Evolutionary conservation across 2,113 vertebrate genomes (phyloP), one percentile per base, ranked within the genome.

Genomic region (Brevimyrus niger): DNA sequence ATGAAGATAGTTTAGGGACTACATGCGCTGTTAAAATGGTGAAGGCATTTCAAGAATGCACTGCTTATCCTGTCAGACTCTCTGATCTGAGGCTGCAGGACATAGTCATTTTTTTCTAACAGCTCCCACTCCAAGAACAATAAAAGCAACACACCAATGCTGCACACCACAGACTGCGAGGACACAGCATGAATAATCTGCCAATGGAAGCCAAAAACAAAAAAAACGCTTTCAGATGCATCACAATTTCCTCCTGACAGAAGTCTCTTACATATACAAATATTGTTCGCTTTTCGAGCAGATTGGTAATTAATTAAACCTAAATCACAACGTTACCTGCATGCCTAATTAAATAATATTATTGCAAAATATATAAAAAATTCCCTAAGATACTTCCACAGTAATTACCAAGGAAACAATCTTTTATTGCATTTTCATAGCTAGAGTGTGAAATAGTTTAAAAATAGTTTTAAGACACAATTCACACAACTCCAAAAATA

Each of bases 381-480:
- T 19, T 31, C 9, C 61, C 4, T 38, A 19, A 80, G 31, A 42
- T 17, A 13, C 35, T 80, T 38, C 73, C 35, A 8, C 4, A 80
- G 15, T 80, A 80, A 38, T 80, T 80, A 38, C 35, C 1, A 4
- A 76, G 11, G 31, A 76, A 76, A 73, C 65, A 73, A 73, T 38
- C 69, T 35, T 76, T 19, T 76, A 76, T 76, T 35, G 73, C 15
- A 17, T 19, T 42, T 80, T 35, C 73, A 42, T 42, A 80, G 21
- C 73, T 42, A 80, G 13, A 42, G 35, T 27, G 35, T 80, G 6
- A 80, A 80, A 35, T 80, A 80, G 73, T 80, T 80, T 19, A 80
- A 80, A 80, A 80, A 80, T 80, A 80, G 73, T 80, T 42, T 80
- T 42, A 76, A 35, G 73, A 80, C 61, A 69, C n/a, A 69, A 69